Conservation (phyloP, 2,113 vertebrate genomes). For the Heterotilapia buettikoferi region DNA sequence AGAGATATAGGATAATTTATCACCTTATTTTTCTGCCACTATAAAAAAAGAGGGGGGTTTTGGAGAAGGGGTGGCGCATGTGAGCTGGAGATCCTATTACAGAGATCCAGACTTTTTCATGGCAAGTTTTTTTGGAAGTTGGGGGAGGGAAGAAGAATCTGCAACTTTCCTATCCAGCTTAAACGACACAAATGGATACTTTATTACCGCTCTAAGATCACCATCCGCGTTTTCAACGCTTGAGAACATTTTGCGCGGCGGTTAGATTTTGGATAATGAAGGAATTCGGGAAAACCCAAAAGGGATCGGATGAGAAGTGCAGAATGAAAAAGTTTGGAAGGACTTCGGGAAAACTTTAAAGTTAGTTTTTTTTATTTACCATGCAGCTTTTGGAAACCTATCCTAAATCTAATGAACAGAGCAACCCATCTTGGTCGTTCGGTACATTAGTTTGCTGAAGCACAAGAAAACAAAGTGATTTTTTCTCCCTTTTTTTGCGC, state of each 20-base stretch:
- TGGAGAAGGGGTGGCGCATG: slow-evolving; percentile 59
- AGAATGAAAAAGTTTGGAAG: slow-evolving; percentile 34
- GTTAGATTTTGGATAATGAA: slow-evolving; percentile 22
- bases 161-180: slow-evolving; percentile 38
- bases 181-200: neutral
- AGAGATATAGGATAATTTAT: neutral
- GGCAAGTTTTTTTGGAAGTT: slow-evolving; percentile 64
- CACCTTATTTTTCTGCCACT: slow-evolving; percentile 26
- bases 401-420: neutral
- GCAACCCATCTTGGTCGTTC: neutral
- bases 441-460: neutral
- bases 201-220: neutral
- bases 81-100: slow-evolving; percentile 70
- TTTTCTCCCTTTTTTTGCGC: neutral
- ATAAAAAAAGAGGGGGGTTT: neutral
- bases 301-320: slow-evolving; percentile 21
- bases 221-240: neutral
- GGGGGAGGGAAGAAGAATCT: slow-evolving; percentile 67
- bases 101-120: slow-evolving; percentile 70
- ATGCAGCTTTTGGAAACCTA: slow-evolving; percentile 34
- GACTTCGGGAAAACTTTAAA: slow-evolving; percentile 23
- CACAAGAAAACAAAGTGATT: neutral
- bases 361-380: neutral
- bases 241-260: neutral
- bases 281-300: neutral